Conservation (phyloP, 2,888 invertebrate species). For the Palloptera scutellata region DNA sequence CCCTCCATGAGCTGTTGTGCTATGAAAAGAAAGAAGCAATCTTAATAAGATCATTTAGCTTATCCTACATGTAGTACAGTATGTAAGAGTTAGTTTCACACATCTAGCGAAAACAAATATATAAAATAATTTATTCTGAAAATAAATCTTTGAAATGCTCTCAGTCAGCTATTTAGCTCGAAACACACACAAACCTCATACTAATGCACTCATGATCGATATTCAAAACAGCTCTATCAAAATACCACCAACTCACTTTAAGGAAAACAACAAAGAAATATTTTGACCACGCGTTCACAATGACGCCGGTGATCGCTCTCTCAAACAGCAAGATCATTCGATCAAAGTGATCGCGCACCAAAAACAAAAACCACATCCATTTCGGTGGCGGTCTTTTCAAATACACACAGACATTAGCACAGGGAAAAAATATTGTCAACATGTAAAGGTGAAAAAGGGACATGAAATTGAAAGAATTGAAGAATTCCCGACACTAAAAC, state of each 20-base stretch:
- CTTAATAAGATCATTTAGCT: too few species aligned
- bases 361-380: conserved; percentile 53
- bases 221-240: conserved; percentile 29
- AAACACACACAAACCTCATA: background rate
- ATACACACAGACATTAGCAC: conserved; percentile 29
- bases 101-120: too few species aligned
- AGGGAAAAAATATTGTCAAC: conserved; percentile 55
- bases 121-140: too few species aligned
- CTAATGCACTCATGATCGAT: background rate
- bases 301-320: conserved; percentile 43
- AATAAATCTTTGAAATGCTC: too few species aligned
- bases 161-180: too few species aligned
- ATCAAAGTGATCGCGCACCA: conserved; percentile 42
- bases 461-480: conserved; percentile 13
- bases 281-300: conserved; percentile 57
- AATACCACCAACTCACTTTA: conserved; percentile 4
- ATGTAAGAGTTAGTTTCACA: too few species aligned
- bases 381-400: conserved; percentile 45
- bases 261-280: conserved; percentile 39
- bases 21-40: too few species aligned
- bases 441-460: conserved; percentile 38
- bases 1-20: too few species aligned
- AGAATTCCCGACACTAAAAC: conserved; percentile 22
- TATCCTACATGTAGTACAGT: too few species aligned
- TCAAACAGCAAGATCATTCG: conserved; percentile 23